A percentile compares a stretch with the other conserved stretches of the same genome.
Conservation (phyloP, 2,888 invertebrate species). For the Nomada fabriciana region DNA sequence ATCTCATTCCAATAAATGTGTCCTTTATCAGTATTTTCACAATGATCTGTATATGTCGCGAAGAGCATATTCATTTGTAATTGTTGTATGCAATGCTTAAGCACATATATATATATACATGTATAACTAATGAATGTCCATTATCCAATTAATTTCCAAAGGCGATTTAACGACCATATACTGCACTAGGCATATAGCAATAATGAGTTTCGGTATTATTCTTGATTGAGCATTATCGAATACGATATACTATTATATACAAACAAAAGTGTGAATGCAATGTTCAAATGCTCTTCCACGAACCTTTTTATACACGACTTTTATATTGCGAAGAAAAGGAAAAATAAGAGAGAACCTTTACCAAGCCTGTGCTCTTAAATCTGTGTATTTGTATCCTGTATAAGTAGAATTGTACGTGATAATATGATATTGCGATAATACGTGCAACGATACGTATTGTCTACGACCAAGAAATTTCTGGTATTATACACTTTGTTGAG, state of each 20-base stretch:
- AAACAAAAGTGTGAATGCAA: constrained; percentile 49
- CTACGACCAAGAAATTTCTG: constrained; percentile 67
- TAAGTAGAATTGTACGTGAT: constrained; percentile 63
- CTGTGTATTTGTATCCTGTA: constrained; percentile 65
- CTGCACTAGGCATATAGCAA: constrained; percentile 6
- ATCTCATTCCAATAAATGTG: constrained; percentile 60
- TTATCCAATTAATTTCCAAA: constrained; percentile 34
- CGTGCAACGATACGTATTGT: constrained; percentile 49
- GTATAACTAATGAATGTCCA: constrained; percentile 40
- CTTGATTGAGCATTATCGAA: constrained; percentile 58
- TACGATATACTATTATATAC: constrained; percentile 19
- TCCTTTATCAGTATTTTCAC: constrained; percentile 42
- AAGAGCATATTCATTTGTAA: constrained; percentile 51
- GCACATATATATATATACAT: constrained; percentile 41
- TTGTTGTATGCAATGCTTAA: constrained; percentile 50
- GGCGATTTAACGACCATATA: constrained; percentile 9
- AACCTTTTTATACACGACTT: constrained; percentile 60
- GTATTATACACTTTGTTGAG: constrained; percentile 65
- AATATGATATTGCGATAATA: constrained; percentile 50
- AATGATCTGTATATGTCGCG: constrained; percentile 24
- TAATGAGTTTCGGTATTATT: constrained; percentile 27
- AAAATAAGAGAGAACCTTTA: constrained; percentile 48
- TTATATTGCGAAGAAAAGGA: constrained; percentile 45
- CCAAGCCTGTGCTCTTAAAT: constrained; percentile 66
- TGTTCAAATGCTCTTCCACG: constrained; percentile 66